These are phyloP conservation scores for Agrotis ipsilon DNA, from an alignment of 2,888 invertebrate genomes.

Conservation along the genomic window DNA sequence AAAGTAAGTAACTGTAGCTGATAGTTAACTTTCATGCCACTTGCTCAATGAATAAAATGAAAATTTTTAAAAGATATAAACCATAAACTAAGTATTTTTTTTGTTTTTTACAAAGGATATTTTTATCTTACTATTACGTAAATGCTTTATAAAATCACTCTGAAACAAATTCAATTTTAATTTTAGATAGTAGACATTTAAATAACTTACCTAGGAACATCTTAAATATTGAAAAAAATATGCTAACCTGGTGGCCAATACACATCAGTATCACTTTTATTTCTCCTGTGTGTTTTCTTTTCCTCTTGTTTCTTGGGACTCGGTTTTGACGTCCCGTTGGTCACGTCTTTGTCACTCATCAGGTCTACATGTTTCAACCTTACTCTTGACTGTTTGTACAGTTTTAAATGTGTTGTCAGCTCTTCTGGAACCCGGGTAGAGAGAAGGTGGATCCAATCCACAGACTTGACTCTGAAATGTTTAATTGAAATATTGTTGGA, in stretches of 20 bases:
- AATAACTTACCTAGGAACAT: too few relatives aligned
- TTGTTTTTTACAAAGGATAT: too few relatives aligned
- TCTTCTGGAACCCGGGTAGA: conserved; percentile 97
- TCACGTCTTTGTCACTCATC: conserved; percentile 85
- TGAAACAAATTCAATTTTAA: too few relatives aligned
- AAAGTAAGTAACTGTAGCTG: too few relatives aligned
- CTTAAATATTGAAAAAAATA: not conserved
- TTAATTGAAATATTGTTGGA: not conserved
- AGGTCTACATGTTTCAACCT: conserved; percentile 86
- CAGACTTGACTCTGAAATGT: conserved; percentile 92
- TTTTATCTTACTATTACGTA: too few relatives aligned
- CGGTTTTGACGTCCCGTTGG: conserved; percentile 80
- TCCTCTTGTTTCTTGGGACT: conserved; percentile 87
- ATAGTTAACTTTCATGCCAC: too few relatives aligned
- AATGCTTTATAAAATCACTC: too few relatives aligned
- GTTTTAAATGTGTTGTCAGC: conserved; percentile 96
- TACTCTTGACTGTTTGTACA: conserved; percentile 95
- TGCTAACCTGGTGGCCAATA: conserved; percentile 91
- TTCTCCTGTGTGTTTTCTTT: conserved; percentile 92
- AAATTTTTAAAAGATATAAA: too few relatives aligned
- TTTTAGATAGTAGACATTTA: too few relatives aligned
- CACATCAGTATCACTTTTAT: conserved; percentile 94
- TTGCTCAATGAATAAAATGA: too few relatives aligned
- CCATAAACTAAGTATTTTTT: too few relatives aligned
- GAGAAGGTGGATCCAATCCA: conserved; percentile 97